Evolutionary conservation across 2,888 invertebrate genomes (phyloP).

Genomic region (Oscheius onirici): DNA sequence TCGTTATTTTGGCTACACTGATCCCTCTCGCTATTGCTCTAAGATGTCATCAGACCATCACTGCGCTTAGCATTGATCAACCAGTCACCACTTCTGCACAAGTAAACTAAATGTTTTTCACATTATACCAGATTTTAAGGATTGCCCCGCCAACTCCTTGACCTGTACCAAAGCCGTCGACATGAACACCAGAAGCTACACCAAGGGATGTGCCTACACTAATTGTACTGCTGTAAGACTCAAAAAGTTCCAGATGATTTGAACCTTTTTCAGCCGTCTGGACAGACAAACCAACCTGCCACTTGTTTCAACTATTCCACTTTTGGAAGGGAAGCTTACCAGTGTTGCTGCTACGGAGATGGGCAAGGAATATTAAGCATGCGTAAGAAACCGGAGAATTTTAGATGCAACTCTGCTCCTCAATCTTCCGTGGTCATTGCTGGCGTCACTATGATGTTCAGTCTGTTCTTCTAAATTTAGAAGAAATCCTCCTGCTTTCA

Average conservation of each 20-base stretch:
- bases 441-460: slow-evolving; percentile 3
- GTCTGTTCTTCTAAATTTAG: not conserved
- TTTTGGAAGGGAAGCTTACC: not conserved
- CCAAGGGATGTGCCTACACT: slow-evolving; percentile 8
- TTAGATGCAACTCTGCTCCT: slow-evolving; percentile 27
- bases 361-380: not conserved
- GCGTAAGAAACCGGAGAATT: not conserved
- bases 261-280: not conserved
- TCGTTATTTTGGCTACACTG: not conserved
- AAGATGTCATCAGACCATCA: not conserved
- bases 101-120: not conserved
- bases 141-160: not conserved
- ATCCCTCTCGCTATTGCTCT: slow-evolving; percentile 1
- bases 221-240: slow-evolving; percentile 23
- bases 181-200: slow-evolving; percentile 7
- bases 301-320: slow-evolving; percentile 9
- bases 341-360: slow-evolving; percentile 30
- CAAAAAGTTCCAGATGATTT: not conserved
- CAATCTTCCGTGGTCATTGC: slow-evolving; percentile 6
- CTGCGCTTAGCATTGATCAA: not conserved
- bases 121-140: not conserved
- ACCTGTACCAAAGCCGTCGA: slow-evolving; percentile 17
- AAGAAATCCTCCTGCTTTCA: not conserved
- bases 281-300: slow-evolving; percentile 7
- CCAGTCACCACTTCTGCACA: not conserved